Evolutionary conservation across 2,113 vertebrate genomes (phyloP).

Genomic region (Lynx canadensis): DNA sequence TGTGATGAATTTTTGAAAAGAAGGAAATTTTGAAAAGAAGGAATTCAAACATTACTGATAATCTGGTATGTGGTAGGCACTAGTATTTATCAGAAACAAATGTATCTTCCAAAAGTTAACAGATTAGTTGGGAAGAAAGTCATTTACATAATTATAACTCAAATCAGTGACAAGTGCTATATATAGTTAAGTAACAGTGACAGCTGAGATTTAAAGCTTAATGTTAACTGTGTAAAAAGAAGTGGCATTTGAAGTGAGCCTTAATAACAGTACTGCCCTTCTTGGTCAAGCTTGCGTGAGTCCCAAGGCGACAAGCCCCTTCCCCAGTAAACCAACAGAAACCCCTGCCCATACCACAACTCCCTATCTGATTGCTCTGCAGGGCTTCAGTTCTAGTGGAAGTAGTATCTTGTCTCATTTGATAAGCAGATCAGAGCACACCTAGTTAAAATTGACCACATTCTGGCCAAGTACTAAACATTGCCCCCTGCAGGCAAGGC

Average conservation of each 20-base stretch:
- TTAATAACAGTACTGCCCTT: not conserved
- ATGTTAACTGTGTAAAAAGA: not conserved
- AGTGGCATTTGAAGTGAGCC: not conserved
- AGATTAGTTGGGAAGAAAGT: not conserved
- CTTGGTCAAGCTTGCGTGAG: not conserved
- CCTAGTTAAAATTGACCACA: not conserved
- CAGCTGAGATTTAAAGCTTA: conserved; percentile 28
- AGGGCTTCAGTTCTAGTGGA: not conserved
- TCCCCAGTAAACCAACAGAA: not conserved
- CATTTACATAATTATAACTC: conserved; percentile 25
- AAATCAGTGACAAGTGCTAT: not conserved
- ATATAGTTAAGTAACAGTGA: not conserved
- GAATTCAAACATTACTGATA: not conserved
- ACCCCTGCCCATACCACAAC: not conserved
- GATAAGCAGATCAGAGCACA: not conserved
- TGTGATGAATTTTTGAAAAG: not conserved
- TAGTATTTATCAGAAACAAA: not conserved
- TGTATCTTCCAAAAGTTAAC: not conserved
- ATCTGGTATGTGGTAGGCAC: not conserved
- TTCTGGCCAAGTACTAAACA: not conserved
- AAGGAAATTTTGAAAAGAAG: not conserved
- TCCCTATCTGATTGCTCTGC: not conserved
- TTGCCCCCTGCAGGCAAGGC: not conserved
- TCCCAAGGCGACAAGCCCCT: not conserved
- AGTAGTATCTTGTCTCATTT: not conserved